Conservation (phyloP, 2,797 vertebrate genomes). For the Cetoscarus ocellatus region DNA sequence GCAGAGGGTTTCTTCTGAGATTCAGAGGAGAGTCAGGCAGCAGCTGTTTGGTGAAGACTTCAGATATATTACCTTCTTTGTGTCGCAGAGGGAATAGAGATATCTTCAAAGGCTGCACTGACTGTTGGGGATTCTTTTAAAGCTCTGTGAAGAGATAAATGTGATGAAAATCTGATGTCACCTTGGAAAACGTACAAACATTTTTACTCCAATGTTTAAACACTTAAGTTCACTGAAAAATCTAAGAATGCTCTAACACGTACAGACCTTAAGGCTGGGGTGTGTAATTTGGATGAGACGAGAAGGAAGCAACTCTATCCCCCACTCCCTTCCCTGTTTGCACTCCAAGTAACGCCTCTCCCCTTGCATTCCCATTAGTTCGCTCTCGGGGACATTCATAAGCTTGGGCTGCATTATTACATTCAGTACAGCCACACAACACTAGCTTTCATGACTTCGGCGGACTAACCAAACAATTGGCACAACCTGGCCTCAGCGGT, state of each 20-base stretch:
- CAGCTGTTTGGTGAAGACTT: conserved; percentile 42
- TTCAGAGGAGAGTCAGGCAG: conserved; percentile 18
- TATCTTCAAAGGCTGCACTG: neutral
- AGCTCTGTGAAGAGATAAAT: neutral
- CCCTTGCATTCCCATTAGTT: no score
- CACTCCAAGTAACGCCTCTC: no score
- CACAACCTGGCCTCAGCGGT: no score
- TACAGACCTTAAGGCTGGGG: neutral
- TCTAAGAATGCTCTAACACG: neutral
- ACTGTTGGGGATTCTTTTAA: neutral
- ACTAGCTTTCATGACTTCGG: no score
- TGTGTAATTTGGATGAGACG: no score
- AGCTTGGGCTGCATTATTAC: no score
- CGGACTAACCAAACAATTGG: no score
- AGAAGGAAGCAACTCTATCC: no score
- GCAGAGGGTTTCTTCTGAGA: conserved; percentile 2
- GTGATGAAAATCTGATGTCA: neutral
- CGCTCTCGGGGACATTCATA: no score
- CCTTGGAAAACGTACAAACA: neutral
- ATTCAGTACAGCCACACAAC: no score
- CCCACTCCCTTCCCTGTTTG: no score
- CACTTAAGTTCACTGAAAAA: no score
- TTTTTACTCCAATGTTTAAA: neutral
- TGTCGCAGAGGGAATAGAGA: conserved; percentile 9
- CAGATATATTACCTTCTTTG: conserved; percentile 28